Base-by-base conservation (phyloP, 2,888 invertebrate species). In the Hemaris fuciformis region DNA sequence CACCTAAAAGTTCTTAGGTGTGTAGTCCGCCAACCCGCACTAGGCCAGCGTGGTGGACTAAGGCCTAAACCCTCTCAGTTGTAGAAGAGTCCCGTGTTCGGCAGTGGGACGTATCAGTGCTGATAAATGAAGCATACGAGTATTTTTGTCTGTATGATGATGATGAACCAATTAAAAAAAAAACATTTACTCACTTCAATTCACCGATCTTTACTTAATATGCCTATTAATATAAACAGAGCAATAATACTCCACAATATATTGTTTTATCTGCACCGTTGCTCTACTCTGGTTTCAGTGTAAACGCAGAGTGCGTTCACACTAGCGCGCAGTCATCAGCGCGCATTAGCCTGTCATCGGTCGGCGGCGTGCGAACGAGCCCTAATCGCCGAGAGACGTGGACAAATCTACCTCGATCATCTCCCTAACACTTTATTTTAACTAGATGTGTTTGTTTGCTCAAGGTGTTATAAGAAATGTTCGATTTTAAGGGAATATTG, bases 331-430 rank as follows among this genome's bases (percentile, higher is more conserved):
- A 65, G 62, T 68, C 68, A 62, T 43, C 68, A 58, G 48, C 59
- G 43, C 57, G 48, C 66, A 68, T 68, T 66, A 68, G 61, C 64
- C 65, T 61, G 20, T 68, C 68, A 64, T 61, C 68, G 59, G 62
- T 22, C 38, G 57, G 38, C 31, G 46, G 23, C 60, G 66, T 65
- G 66, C 65, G 64, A 60, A 63, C 64, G 64, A 62, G 64, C 62
- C 65, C 62, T 62, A 61, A 62, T 68, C 66, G 59, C 43, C 46
- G 61, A 61, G 45, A 31, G 61, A 61, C 57, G 18, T 34, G 38
- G 34, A 61, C 61, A 57, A 61, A 61, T 57, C 58, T 59, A 31
- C 22, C 59, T 59, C 62, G 46, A 58, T 57, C 53, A 59, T 56
- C 62, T 56, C 62, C 6, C 22, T 10, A 20, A 45, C n/a, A 48